Evolutionary conservation across 1,140 invertebrate species (phyloP), one percentile per base, ranked within the genome.

Genomic region (Bombyx mandarina): DNA sequence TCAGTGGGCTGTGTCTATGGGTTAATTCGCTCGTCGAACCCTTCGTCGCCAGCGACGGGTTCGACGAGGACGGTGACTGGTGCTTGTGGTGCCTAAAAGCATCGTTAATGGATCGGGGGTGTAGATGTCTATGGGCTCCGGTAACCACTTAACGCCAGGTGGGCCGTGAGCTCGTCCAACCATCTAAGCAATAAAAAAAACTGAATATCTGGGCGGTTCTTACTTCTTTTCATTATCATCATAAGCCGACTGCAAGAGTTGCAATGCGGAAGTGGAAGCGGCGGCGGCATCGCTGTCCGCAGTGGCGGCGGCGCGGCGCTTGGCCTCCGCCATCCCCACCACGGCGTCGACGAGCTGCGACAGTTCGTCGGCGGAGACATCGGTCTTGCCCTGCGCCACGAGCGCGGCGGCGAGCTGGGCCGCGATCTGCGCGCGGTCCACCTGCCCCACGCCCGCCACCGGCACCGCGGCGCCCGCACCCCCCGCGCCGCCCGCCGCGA

Each of bases 321-420:
- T 86, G 0, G 80, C 79, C 61, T 86, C 82, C 5, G 83, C 81
- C 79, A 86, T 84, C 7, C 81, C 81, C 2, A 94, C 91, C 18
- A 94, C 93, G 12, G 94, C 91, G 62, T 94, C 93, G 7, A 95
- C 92, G 1, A 96, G 82, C 52, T 92, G 91, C 73, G 94, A 93
- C 50, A 96, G 80, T 72, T 96, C 93, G 49, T 91, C 91, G 53
- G 93, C 91, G 3, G 92, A 91, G 1, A 96, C 92, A 79, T 95
- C 92, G 0, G 92, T 93, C 77, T 93, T 92, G 45, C 94, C 94
- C 83, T 95, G 93, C 7, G 91, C 89, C 1, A 95, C 82, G 45
- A 96, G 78, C 7, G 93, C 94, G 35, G 90, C 91, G 1, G 95
- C 93, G 69, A 96, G 92, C 78, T 95, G 93, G 71, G 92, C 90